Evolutionary conservation across 2,888 invertebrate species (phyloP), one percentile per base, ranked within the genome.

Genomic region (Thymelicus acteon): DNA sequence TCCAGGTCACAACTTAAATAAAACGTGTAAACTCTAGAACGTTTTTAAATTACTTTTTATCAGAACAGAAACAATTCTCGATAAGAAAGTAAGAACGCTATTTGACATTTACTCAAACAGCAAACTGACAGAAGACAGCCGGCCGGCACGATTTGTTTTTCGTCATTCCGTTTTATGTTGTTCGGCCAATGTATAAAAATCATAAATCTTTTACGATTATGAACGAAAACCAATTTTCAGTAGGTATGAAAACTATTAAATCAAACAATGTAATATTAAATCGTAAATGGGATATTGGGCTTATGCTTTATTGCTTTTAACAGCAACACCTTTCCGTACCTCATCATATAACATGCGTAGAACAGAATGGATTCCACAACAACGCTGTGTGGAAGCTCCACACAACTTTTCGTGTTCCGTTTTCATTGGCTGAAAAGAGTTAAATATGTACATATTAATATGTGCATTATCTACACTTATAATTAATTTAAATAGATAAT

Each of bases 371-470:
- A 12, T 7, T 7, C 44, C 7, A 60, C 19, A 19, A 19, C 19
- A 19, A 19, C 19, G 19, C 19, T 19, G 19, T 19, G 19, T 24
- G 66, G 47, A 44, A 44, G 10, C 12, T 44, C 6, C n/a, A 37
- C 47, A 24, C 47, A 39, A 58, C 52, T 52, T 66, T 72, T 66
- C 74, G 74, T 74, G 74, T 71, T 37, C 13, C 49, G 37, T 40
- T 48, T 15, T 66, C 67, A 74, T 74, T 74, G 74, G 74, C 57
- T 47, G 31, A 60, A 73, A 52, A 31, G 31, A 31, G 68, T 15
- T 61, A 44, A 44, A 3, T 12, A 12, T 10, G 44, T 8, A 10
- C 3, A 0, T 44, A n/a, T n/a, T n/a, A 44, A 2, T 44, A 12
- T 10, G 44, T 44, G 44, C 44, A 44, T 44, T 12, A 44, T 44